Evolutionary conservation across 2,113 vertebrate species (phyloP).

Genomic region (Motacilla tschutschensis): DNA sequence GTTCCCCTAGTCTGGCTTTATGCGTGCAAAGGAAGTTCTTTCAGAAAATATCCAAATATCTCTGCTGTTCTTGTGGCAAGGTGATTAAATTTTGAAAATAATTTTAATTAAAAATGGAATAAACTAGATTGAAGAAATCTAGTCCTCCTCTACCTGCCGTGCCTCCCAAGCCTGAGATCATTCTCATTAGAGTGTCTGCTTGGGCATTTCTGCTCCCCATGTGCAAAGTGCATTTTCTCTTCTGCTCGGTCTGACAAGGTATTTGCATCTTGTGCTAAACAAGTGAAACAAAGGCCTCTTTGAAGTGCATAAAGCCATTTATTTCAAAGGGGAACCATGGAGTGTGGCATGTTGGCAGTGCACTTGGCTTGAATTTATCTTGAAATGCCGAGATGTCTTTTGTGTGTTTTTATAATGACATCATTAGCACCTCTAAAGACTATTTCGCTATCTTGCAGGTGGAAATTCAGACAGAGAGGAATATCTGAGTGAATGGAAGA

Average conservation of each 20-base stretch:
- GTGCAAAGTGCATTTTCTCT: slow-evolving; percentile 9
- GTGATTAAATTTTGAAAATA: neutral
- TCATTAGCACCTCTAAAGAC: slow-evolving; percentile 12
- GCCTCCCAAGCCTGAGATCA: neutral
- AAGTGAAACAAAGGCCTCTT: slow-evolving; percentile 49
- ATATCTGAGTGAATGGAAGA: neutral
- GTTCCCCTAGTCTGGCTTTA: neutral
- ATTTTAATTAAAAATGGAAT: neutral
- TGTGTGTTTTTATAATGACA: slow-evolving; percentile 27
- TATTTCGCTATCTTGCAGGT: neutral
- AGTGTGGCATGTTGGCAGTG: slow-evolving; percentile 38
- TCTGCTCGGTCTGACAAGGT: neutral
- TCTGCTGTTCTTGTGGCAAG: neutral
- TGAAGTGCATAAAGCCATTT: slow-evolving; percentile 44
- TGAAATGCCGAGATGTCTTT: slow-evolving; percentile 3
- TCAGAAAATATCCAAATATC: neutral
- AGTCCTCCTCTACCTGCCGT: neutral
- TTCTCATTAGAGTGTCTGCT: neutral
- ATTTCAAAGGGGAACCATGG: slow-evolving; percentile 40
- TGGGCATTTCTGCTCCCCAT: neutral
- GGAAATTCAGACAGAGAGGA: neutral
- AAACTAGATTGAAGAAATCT: neutral
- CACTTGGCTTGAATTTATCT: slow-evolving; percentile 41
- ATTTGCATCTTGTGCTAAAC: slow-evolving; percentile 46
- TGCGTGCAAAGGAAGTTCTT: neutral